These are phyloP conservation scores for Dolichopus griseipennis DNA, from an alignment of 2,888 invertebrate genomes.

Conservation along the genomic window DNA sequence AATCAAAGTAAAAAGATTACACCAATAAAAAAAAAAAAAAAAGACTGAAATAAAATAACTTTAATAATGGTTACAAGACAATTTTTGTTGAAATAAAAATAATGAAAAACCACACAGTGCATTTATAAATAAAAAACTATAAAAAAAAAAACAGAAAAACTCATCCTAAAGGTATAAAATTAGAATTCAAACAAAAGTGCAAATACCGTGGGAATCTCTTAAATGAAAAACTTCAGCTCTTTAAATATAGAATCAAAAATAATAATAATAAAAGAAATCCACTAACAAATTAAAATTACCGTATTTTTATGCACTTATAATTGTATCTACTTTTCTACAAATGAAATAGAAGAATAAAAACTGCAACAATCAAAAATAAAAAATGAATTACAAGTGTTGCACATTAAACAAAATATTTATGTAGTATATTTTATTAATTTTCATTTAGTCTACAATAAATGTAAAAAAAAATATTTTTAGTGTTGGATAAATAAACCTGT, in stretches of 20 bases:
- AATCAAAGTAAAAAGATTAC: neutral
- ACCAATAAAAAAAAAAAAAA: neutral
- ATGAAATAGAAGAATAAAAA: too few relatives aligned
- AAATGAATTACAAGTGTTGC: too few relatives aligned
- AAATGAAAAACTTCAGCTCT: neutral
- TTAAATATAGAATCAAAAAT: neutral
- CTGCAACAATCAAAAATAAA: too few relatives aligned
- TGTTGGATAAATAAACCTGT: too few relatives aligned
- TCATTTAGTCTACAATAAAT: too few relatives aligned
- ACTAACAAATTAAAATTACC: too few relatives aligned
- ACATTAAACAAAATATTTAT: too few relatives aligned
- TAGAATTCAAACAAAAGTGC: conserved; percentile 1
- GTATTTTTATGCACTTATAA: too few relatives aligned
- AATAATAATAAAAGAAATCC: too few relatives aligned
- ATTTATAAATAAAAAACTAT: neutral
- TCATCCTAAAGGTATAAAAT: conserved; percentile 6
- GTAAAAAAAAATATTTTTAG: too few relatives aligned
- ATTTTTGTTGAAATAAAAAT: neutral
- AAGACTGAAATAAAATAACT: neutral
- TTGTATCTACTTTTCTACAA: too few relatives aligned
- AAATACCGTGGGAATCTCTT: conserved; percentile 3
- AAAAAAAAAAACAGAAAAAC: neutral
- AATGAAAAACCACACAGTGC: neutral
- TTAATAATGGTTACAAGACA: conserved; percentile 2
- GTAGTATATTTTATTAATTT: too few relatives aligned